Evolutionary conservation across 2,888 invertebrate species (phyloP).

Genomic region (Barypeithes pellucidus): DNA sequence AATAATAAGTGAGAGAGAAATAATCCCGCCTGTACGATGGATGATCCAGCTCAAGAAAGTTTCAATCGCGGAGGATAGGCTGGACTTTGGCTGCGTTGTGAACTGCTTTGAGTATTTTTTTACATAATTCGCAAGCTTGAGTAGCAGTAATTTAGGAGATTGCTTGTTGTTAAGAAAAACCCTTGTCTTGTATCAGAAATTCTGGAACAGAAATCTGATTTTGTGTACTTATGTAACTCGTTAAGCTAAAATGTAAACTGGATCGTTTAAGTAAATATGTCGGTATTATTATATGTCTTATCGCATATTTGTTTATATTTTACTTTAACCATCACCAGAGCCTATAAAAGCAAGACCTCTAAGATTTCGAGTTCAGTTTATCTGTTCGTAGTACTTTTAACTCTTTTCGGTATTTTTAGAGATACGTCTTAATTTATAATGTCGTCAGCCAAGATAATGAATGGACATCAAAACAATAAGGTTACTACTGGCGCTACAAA

Average conservation of each 20-base stretch:
- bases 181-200: no score
- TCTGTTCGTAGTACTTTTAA: slow-evolving; percentile 20
- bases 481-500: slow-evolving; percentile 21
- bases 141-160: no score
- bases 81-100: no score
- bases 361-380: slow-evolving; percentile 26
- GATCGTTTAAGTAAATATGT: slow-evolving; percentile 11
- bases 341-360: slow-evolving; percentile 37
- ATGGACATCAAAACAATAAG: slow-evolving; percentile 16
- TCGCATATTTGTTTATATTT: slow-evolving; percentile 30
- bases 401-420: slow-evolving; percentile 10
- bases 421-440: background rate
- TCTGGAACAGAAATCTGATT: no score
- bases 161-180: no score
- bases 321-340: slow-evolving; percentile 21
- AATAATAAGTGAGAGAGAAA: no score
- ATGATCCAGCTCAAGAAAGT: no score
- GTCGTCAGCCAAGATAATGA: slow-evolving; percentile 25
- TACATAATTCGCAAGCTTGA: no score
- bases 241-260: slow-evolving; percentile 1
- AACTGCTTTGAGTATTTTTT: no score
- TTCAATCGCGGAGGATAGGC: no score
- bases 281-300: slow-evolving; percentile 18
- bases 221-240: no score
- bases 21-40: no score